Conservation (phyloP, 2,888 invertebrate genomes). For the Pheosia tremula region DNA sequence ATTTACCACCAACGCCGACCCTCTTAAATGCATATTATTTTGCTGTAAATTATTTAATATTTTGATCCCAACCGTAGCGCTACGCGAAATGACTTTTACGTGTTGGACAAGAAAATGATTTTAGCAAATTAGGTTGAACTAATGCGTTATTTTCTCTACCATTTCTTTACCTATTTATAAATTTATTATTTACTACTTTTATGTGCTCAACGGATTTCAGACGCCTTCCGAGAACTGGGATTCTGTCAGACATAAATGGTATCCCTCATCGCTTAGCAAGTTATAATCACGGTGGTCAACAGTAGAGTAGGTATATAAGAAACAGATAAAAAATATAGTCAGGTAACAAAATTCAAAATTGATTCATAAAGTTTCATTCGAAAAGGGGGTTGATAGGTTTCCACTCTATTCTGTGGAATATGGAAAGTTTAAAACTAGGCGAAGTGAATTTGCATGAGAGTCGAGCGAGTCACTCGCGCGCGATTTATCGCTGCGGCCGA, state of each 20-base stretch:
- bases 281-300: no score
- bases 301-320: no score
- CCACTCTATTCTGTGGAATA: constrained; percentile 5
- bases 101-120: constrained; percentile 1
- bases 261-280: no score
- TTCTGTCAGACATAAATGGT: no score
- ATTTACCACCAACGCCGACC: constrained; percentile 6
- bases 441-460: constrained; percentile 8
- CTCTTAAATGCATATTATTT: constrained; percentile 22
- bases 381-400: constrained; percentile 6
- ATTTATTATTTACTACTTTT: no score
- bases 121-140: not conserved
- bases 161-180: no score
- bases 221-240: no score
- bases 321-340: no score
- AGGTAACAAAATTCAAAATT: not conserved
- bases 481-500: constrained; percentile 3
- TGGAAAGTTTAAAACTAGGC: constrained; percentile 7
- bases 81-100: constrained; percentile 14
- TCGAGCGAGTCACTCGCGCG: not conserved
- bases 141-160: not conserved
- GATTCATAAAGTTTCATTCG: not conserved
- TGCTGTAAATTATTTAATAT: constrained; percentile 14
- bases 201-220: no score
- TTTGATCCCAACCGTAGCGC: constrained; percentile 7